Percentiles rank a stretch among this genome's conserved stretches.
phyloP scores from a whole-genome alignment of 2,113 vertebrate genomes.

The Machaerirhynchus nigripectus region DNA sequence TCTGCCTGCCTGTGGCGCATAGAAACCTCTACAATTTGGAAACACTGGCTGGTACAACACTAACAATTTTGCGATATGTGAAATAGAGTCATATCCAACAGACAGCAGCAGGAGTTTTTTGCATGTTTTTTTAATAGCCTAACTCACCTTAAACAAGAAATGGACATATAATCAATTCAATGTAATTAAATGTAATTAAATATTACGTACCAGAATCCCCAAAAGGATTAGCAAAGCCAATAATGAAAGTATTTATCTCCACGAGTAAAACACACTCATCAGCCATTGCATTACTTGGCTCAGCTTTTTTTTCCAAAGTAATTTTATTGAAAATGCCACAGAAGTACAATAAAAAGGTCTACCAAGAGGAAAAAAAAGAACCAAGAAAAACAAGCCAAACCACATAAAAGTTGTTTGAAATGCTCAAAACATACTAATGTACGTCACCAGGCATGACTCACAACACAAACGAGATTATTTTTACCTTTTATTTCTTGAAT shows the following conservation, averaged over 20 bases:
- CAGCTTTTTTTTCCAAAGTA: not conserved
- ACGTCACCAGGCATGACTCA: not conserved
- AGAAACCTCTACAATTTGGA: not conserved
- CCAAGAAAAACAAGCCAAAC: not conserved
- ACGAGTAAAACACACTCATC: not conserved
- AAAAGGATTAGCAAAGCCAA: not conserved
- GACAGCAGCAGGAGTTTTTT: not conserved
- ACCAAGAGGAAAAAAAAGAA: not conserved
- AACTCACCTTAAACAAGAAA: not conserved
- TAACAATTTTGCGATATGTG: not conserved
- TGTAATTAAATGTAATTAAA: not conserved
- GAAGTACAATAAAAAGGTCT: not conserved
- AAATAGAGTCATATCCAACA: not conserved
- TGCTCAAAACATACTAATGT: not conserved
- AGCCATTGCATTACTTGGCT: not conserved
- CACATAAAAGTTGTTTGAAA: not conserved
- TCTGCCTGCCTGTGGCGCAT: rapidly evolving
- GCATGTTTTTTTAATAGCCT: not conserved
- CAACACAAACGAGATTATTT: not conserved
- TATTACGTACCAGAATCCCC: not conserved
- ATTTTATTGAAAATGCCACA: not conserved
- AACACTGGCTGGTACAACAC: not conserved
- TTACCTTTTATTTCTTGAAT: not conserved
- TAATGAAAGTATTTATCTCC: not conserved
- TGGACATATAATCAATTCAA: not conserved